Conservation (phyloP, 2,888 invertebrate species). For the Octonoba sinensis region DNA sequence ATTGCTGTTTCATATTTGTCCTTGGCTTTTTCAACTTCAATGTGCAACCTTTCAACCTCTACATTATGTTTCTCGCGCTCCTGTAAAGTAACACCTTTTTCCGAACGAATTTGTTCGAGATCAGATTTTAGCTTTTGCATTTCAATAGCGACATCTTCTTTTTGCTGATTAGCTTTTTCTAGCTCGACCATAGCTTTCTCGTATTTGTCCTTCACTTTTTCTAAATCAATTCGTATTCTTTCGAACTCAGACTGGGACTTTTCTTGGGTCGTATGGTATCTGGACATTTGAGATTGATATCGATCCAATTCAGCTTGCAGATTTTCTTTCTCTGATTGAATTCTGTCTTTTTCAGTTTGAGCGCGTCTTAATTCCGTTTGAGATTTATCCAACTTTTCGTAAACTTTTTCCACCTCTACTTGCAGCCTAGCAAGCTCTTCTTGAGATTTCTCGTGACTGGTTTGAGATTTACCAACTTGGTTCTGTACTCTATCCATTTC, state of each 20-base stretch:
- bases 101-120: conserved; percentile 51
- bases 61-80: conserved; percentile 61
- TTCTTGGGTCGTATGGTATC: conserved; percentile 77
- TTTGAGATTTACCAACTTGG: conserved; percentile 86
- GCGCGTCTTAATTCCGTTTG: conserved; percentile 74
- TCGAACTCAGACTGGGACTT: conserved; percentile 67
- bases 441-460: conserved; percentile 87
- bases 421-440: conserved; percentile 89
- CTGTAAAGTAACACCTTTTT: conserved; percentile 46
- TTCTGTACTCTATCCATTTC: conserved; percentile 87
- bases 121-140: conserved; percentile 58
- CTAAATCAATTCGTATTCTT: conserved; percentile 66
- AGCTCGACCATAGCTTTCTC: conserved; percentile 62
- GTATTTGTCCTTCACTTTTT: conserved; percentile 65
- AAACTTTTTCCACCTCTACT: conserved; percentile 91
- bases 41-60: conserved; percentile 65
- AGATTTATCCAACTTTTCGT: conserved; percentile 89
- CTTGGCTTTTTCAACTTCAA: conserved; percentile 66
- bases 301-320: conserved; percentile 84
- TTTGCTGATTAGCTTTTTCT: conserved; percentile 58
- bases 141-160: conserved; percentile 50
- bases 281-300: conserved; percentile 80
- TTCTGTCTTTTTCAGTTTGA: conserved; percentile 82
- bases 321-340: conserved; percentile 81
- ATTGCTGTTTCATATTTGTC: conserved; percentile 66